phyloP scores from a whole-genome alignment of 2,888 invertebrate genomes.

The Margaritifera margaritifera region DNA sequence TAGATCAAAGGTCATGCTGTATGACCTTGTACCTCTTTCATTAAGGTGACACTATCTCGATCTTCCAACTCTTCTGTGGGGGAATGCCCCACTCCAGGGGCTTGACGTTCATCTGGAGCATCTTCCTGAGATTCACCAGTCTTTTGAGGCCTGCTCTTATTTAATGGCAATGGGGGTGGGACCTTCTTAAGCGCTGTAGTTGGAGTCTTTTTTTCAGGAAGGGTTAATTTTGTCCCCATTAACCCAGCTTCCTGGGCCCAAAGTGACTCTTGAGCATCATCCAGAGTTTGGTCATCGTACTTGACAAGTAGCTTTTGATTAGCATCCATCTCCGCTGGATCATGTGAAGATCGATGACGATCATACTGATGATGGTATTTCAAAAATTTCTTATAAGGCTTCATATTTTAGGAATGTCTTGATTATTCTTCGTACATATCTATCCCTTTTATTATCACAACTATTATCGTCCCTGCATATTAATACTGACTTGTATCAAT shows the following conservation, averaged over 20 bases:
- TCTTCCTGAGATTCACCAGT: constrained; percentile 13
- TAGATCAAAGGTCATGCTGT: no score
- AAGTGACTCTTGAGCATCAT: constrained; percentile 38
- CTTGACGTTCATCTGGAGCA: constrained; percentile 13
- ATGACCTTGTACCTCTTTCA: no score
- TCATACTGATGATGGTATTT: no score
- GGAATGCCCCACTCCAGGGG: constrained; percentile 39
- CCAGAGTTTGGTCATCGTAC: constrained; percentile 25
- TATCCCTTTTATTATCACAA: no score
- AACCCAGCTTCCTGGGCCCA: constrained; percentile 40
- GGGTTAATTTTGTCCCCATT: constrained; percentile 41
- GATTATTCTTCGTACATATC: no score
- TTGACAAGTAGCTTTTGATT: constrained; percentile 18
- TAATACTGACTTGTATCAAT: no score
- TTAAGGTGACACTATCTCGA: neutral
- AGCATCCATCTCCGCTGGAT: no score
- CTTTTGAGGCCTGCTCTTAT: no score
- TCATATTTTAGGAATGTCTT: no score
- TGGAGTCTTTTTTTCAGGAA: constrained; percentile 36
- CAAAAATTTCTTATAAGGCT: no score
- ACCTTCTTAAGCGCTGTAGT: neutral
- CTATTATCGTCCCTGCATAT: no score
- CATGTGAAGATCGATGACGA: no score
- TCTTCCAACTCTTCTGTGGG: constrained; percentile 41
- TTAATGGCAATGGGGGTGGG: neutral